Conservation (phyloP, 2,113 vertebrate genomes). For the Buteo buteo region DNA sequence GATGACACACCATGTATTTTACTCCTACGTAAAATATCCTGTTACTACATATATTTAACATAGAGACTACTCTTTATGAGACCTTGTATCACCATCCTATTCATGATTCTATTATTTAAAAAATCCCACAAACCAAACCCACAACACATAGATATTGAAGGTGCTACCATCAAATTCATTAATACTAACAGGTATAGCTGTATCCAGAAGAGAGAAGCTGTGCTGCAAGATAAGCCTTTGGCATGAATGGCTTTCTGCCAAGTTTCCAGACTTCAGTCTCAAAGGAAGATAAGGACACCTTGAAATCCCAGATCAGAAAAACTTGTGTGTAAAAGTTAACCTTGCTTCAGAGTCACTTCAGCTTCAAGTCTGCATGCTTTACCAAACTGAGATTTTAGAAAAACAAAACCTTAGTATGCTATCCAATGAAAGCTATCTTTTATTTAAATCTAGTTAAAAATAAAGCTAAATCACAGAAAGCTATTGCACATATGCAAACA, state of each 20-base stretch:
- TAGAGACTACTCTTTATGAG: background rate
- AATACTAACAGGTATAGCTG: background rate
- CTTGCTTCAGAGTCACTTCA: background rate
- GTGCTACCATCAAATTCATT: background rate
- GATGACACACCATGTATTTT: background rate
- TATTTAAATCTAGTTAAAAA: background rate
- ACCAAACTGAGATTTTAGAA: background rate
- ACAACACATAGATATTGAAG: background rate
- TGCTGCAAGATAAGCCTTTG: background rate
- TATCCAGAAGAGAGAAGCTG: background rate
- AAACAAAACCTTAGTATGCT: background rate
- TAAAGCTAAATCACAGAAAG: background rate
- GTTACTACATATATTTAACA: background rate
- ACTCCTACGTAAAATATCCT: background rate
- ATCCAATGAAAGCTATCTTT: background rate
- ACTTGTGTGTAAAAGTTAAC: background rate
- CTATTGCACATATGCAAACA: background rate
- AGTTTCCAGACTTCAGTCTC: background rate
- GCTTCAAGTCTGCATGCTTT: background rate
- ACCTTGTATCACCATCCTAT: background rate
- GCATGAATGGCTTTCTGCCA: background rate
- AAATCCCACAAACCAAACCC: background rate
- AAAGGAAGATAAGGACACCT: conserved; percentile 1
- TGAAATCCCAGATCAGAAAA: conserved; percentile 8
- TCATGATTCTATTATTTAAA: background rate